Evolutionary conservation across 2,113 vertebrate species (phyloP), one percentile per base, ranked within the genome.

Genomic region (Calidris pugnax): DNA sequence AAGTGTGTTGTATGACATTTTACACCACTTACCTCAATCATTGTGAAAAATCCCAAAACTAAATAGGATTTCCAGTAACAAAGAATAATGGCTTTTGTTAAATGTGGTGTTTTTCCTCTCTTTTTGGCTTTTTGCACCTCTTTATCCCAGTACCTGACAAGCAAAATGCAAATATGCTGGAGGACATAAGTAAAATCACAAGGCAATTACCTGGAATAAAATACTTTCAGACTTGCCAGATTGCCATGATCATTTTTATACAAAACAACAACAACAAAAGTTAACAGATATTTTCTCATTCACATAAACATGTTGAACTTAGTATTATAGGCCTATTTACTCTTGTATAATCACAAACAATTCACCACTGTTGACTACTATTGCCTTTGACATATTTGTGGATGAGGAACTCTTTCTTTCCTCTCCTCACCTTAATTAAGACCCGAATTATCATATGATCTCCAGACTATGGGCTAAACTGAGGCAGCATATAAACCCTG

Each of bases 21-120:
- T 45, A 80, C 14, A 82, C 75, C 27, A 66, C 96, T 97, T 97
- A 99, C 99, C 99, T 99, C 99, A 72, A 99, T 28, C 23, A 99
- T 85, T 7, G 99, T 99, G 84, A 99, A 99, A 94, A 99, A 32
- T 41, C 99, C 99, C 90, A 99, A 97, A 92, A 99, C 53, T 72
- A 98, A 67, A 64, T 99, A 99, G 7, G 98, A 94, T 84, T 98
- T 99, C 99, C 99, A 99, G 97, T 98, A 99, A 97, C 99, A 99
- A 67, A 95, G 98, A 57, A 99, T 98, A 91, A 99, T 98, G 37
- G 98, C 98, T 98, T 98, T 98, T 13, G 98, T 97, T 93, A 99
- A 98, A 59, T 97, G 98, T 8, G 99, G 99, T 0, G 33, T n/a
- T 83, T 94, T 97, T 51, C 98, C 97, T 28, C 98, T 98, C 95